Evolutionary conservation across 2,113 vertebrate species (phyloP), one percentile per base, ranked within the genome.

Genomic region (Syngnathus floridae): DNA sequence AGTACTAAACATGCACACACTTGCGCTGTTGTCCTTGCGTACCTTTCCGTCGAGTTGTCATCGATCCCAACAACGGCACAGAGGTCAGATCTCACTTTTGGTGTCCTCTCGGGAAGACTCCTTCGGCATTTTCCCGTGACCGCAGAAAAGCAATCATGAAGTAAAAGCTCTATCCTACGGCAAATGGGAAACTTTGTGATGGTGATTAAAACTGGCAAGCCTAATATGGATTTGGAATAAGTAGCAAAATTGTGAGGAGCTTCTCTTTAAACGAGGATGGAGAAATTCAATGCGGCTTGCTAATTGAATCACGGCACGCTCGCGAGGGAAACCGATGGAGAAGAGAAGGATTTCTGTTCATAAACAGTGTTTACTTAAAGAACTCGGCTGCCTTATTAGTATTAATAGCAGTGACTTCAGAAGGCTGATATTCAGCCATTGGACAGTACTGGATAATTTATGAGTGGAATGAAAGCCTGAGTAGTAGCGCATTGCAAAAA

Each of bases 321-420:
- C 35, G 72, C 65, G 70, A 66, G 79, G 72, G 66, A 64, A 81
- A 62, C 31, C 61, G 61, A 70, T 26, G 22, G 65, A 66, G 64
- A 62, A 21, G 19, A 67, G 14, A 54, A 21, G 21, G 66, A 31
- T n/a, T 77, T 84, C 65, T 62, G 61, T 65, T 81, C 78, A 83
- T 84, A 85, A 90, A 89, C 75, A 87, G 64, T 82, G 78, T 87
- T 87, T 89, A 88, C 84, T 78, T 74, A 73, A 79, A 86, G 74
- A 71, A 77, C 72, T 73, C 74, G 76, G 55, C 75, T 37, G 78
- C 84, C 87, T 90, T 75, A 90, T 91, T 88, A 90, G 87, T 91
- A 91, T 90, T 91, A 89, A 90, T 89, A 87, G 71, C 83, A 71
- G 79, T 22, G 71, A 88, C 90, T 89, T 90, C 90, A 88, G 85